A percentile compares a stretch with the other conserved stretches of the same genome.
Conservation (phyloP, 2,797 vertebrate genomes). For the Neosilurus mollespiculum region DNA sequence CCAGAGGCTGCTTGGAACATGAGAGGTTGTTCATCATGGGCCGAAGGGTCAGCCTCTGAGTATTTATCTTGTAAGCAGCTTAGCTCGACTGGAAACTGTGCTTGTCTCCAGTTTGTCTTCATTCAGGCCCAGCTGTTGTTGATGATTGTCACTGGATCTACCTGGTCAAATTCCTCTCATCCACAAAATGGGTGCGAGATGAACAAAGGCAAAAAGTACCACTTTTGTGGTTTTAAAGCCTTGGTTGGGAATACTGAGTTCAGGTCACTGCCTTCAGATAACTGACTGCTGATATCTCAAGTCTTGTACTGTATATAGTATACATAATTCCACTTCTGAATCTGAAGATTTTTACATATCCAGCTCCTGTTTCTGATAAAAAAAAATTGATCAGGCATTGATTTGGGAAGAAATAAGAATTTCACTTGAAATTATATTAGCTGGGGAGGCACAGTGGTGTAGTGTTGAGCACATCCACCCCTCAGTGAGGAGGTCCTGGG, state of each 20-base stretch:
- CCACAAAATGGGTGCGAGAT: constrained; percentile 45
- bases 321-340: neutral
- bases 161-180: constrained; percentile 33
- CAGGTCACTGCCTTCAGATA: neutral
- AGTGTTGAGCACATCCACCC: too few species aligned
- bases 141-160: constrained; percentile 64
- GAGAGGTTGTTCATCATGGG: constrained; percentile 66
- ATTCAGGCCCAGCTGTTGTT: constrained; percentile 69
- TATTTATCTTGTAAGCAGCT: constrained; percentile 72
- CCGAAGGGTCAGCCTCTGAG: constrained; percentile 59
- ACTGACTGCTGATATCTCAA: neutral
- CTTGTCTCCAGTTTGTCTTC: constrained; percentile 72
- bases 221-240: constrained; percentile 32
- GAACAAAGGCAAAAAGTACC: constrained; percentile 7
- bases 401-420: too few species aligned
- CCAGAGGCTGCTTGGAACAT: constrained; percentile 39
- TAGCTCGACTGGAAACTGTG: constrained; percentile 63
- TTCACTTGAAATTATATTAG: too few species aligned
- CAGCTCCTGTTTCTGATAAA: neutral
- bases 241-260: constrained; percentile 5
- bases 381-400: too few species aligned
- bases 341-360: neutral
- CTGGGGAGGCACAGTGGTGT: too few species aligned
- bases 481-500: too few species aligned
- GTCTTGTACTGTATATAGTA: neutral